Evolutionary conservation across 2,888 invertebrate genomes (phyloP).

Genomic region (Catocala sponsa): DNA sequence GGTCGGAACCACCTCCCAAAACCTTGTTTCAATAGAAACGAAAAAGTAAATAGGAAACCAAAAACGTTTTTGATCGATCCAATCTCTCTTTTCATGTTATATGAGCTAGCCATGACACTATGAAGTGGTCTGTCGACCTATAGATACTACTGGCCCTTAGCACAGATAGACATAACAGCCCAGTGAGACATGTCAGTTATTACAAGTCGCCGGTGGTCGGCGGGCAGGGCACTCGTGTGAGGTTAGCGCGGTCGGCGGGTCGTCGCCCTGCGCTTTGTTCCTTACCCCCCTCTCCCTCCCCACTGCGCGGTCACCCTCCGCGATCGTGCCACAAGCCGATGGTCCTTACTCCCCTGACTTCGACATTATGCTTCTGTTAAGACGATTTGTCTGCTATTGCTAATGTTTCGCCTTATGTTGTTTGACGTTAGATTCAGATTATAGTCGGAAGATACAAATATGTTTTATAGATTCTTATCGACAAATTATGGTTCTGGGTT

Average conservation of each 20-base stretch:
- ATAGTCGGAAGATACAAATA: no score
- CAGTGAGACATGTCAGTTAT: conserved; percentile 53
- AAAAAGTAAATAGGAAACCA: no score
- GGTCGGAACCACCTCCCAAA: no score
- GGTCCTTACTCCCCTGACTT: conserved; percentile 54
- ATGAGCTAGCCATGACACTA: no score
- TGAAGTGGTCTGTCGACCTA: no score
- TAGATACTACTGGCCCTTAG: no score
- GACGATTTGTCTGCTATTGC: conserved; percentile 16
- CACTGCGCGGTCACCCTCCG: conserved; percentile 26
- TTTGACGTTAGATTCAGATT: neutral
- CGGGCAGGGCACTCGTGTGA: conserved; percentile 37
- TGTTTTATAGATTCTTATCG: no score
- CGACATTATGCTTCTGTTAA: conserved; percentile 47
- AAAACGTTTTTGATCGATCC: no score
- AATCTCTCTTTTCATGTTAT: no score
- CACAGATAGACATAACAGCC: conserved; percentile 17
- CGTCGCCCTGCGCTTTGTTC: conserved; percentile 80
- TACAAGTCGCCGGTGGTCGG: conserved; percentile 56
- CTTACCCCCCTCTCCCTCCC: conserved; percentile 53
- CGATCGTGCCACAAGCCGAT: conserved; percentile 49
- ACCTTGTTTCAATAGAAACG: no score
- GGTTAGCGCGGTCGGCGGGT: conserved; percentile 69
- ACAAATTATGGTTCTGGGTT: no score
- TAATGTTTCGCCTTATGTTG: conserved; percentile 5